Percentiles rank a stretch among this genome's conserved stretches.
Evolutionary conservation across 35 echinoderm and acorn worm genomes (phyloP).

Genomic region (Ptychodera flava): DNA sequence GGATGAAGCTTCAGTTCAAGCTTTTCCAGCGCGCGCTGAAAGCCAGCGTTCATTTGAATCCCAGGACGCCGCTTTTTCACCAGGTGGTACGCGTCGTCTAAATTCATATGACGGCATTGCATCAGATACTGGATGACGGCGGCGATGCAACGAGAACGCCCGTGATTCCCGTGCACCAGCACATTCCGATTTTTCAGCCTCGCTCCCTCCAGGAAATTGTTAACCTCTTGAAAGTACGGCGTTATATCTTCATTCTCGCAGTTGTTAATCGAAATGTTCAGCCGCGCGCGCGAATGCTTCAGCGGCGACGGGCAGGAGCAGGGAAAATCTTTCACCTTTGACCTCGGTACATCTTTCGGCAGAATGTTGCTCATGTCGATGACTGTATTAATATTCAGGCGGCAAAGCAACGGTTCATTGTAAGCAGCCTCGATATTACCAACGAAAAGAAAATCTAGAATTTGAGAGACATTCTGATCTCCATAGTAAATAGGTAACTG

Average conservation of each 20-base stretch:
- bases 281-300: conserved; percentile 73
- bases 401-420: conserved; percentile 71
- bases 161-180: conserved; percentile 65
- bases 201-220: conserved; percentile 76
- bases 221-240: conserved; percentile 89
- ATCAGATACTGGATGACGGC: conserved; percentile 80
- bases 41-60: background rate
- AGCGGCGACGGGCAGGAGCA: conserved; percentile 75
- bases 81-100: conserved; percentile 54
- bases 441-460: conserved; percentile 69
- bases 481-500: background rate
- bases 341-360: conserved; percentile 43
- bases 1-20: background rate
- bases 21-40: background rate
- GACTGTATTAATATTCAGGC: conserved; percentile 59
- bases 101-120: conserved; percentile 45
- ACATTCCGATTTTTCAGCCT: conserved; percentile 50
- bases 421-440: conserved; percentile 75
- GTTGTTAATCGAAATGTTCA: conserved; percentile 55
- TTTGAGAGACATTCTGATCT: conserved; percentile 68
- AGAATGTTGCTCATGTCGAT: conserved; percentile 76
- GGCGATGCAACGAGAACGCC: conserved; percentile 45
- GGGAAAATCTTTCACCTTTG: conserved; percentile 66
- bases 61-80: conserved; percentile 49
- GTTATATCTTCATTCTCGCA: conserved; percentile 44